A percentile compares a stretch with the other conserved stretches of the same genome.
Evolutionary conservation across 2,797 vertebrate species (phyloP).

Genomic region (Gouania willdenowi): DNA sequence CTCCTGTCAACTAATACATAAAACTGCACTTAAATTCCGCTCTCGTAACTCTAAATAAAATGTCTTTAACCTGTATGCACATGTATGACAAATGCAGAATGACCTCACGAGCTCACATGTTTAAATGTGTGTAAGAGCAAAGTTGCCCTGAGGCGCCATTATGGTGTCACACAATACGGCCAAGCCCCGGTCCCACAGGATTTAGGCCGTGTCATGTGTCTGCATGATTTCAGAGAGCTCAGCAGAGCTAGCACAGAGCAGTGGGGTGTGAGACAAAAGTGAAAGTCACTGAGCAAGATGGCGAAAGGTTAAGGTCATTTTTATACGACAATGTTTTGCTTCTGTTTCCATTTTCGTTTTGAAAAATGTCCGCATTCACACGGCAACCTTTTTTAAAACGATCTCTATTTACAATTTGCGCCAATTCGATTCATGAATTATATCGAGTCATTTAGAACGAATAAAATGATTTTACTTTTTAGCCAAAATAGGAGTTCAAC

Average conservation of each 20-base stretch:
- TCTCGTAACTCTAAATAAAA: slow-evolving; percentile 6
- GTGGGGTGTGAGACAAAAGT: slow-evolving; percentile 5
- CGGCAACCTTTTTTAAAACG: too few relatives aligned
- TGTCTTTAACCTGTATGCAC: neutral
- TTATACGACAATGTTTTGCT: too few relatives aligned
- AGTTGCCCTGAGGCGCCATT: slow-evolving; percentile 42
- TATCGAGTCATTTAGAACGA: too few relatives aligned
- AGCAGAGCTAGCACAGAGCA: slow-evolving; percentile 33
- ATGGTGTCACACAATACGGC: slow-evolving; percentile 55
- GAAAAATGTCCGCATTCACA: too few relatives aligned
- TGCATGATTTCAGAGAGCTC: slow-evolving; percentile 42
- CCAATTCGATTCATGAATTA: too few relatives aligned
- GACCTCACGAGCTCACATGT: slow-evolving; percentile 3
- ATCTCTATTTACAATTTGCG: too few relatives aligned
- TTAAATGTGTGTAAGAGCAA: neutral
- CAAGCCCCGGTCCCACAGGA: slow-evolving; percentile 37
- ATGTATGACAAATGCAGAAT: slow-evolving; percentile 10
- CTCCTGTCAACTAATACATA: slow-evolving; percentile 7
- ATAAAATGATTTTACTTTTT: too few relatives aligned
- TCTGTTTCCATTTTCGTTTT: too few relatives aligned
- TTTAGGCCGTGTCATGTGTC: slow-evolving; percentile 32
- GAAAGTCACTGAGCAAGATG: slow-evolving; percentile 1
- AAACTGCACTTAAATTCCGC: slow-evolving; percentile 1
- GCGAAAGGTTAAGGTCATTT: too few relatives aligned
- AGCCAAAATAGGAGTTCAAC: too few relatives aligned